phyloP scores from a whole-genome alignment of 2,888 invertebrate genomes.

The Argyra leucocephala region DNA sequence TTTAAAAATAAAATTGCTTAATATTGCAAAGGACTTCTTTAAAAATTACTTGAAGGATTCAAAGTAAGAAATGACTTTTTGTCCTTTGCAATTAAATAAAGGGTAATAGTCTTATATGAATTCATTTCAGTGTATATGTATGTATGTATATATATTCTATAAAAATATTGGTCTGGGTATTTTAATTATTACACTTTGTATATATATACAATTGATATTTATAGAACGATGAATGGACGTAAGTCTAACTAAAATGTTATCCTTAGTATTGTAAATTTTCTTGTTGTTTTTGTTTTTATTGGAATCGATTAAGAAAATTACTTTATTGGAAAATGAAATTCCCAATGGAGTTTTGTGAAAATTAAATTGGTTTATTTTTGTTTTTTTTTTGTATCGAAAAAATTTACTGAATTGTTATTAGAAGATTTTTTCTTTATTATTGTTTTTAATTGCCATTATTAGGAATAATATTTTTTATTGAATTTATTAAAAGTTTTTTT shows the following conservation, averaged over 20 bases:
- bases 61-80: neutral
- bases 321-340: conserved; percentile 3
- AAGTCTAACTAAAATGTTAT: too few species aligned
- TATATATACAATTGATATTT: neutral
- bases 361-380: neutral
- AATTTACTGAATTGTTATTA: too few species aligned
- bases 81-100: conserved; percentile 1
- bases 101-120: too few species aligned
- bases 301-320: conserved; percentile 2
- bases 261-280: too few species aligned
- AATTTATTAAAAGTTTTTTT: too few species aligned
- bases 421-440: too few species aligned
- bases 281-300: neutral
- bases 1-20: neutral
- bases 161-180: neutral
- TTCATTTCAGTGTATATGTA: neutral
- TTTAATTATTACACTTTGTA: neutral
- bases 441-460: too few species aligned
- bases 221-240: neutral
- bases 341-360: neutral
- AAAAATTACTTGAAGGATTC: too few species aligned
- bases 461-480: too few species aligned
- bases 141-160: neutral
- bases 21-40: too few species aligned
- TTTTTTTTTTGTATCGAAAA: too few species aligned